Conservation (phyloP, 1,140 invertebrate species). For the Temnothorax curvispinosus region DNA sequence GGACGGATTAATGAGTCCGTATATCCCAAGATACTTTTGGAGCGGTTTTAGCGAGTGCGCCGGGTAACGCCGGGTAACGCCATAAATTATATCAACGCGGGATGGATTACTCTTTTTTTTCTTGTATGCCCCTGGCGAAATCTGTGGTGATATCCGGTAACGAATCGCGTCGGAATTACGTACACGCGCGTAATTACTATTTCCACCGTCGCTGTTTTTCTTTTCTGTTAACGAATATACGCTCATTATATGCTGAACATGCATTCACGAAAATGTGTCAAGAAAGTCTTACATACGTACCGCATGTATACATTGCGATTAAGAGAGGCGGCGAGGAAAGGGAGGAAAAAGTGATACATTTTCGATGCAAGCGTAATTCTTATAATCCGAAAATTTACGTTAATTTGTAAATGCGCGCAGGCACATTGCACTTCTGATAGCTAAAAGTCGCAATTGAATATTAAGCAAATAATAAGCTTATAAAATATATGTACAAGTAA, state of each 20-base stretch:
- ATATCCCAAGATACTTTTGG: conserved; percentile 19
- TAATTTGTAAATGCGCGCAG: too few relatives aligned
- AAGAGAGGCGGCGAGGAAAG: background rate
- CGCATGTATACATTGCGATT: background rate
- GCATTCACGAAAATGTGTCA: background rate
- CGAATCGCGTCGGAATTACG: conserved; percentile 29
- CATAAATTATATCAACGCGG: conserved; percentile 14
- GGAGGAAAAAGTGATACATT: background rate
- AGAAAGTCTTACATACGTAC: background rate
- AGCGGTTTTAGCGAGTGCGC: background rate
- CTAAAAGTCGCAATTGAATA: too few relatives aligned
- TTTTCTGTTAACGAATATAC: conserved; percentile 45
- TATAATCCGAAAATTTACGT: background rate
- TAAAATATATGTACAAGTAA: too few relatives aligned
- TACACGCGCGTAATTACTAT: conserved; percentile 23
- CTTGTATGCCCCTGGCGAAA: background rate
- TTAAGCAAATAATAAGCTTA: too few relatives aligned
- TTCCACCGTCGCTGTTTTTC: conserved; percentile 29
- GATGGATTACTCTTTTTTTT: conserved; percentile 28
- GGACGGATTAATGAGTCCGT: conserved; percentile 28
- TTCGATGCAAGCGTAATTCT: background rate
- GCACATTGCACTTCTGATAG: too few relatives aligned
- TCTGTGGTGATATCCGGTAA: conserved; percentile 1
- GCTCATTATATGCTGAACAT: conserved; percentile 43
- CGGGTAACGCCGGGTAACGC: background rate